Base-by-base conservation (phyloP, 2,797 vertebrate species). In the Iguana delicatissima region DNA sequence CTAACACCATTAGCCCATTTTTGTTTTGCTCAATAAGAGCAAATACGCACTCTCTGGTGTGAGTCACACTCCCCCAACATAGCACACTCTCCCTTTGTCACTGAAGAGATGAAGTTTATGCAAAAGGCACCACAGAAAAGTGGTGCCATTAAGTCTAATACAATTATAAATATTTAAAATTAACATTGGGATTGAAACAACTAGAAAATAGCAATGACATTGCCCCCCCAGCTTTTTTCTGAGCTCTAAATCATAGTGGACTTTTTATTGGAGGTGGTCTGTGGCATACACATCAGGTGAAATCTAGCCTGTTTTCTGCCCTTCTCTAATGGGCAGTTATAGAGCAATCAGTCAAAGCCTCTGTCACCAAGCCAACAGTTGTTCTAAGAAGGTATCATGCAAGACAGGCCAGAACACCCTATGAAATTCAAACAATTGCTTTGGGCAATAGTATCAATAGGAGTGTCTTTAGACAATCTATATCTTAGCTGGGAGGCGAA, bases 371-470 rank as follows among this genome's bases (percentile, higher is more conserved):
- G 90, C 89, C 93, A 94, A 89, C 32, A 42, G 57, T 73, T 95
- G 20, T 50, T 76, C 14, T 42, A 12, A 4, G 57, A n/a, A 84
- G 38, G 86, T 88, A 89, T 93, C 87, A 3, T 77, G 38, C 20
- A 88, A 90, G 2, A 20, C 91, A 79, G 86, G 74, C 92, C 59
- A 93, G 55, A 91, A 95, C 92, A 91, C 92, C 89, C 89, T 87
- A 92, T 93, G 91, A 59, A 73, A 88, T 26, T 59, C 52, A 22
- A 57, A n/a, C 64, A 46, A 52, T 85, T 46, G 38, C 13, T 84
- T 55, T 29, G 8, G 24, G 22, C 3, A 35, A 10, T 38, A 22
- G n/a, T 18, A 18, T 55, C 52, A 59, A 81, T 16, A 42, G 29
- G 6, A 29, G 18, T 35, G 59, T 29, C 16, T 20, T 29, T 57